A percentile compares a stretch with the other conserved stretches of the same genome.
Evolutionary conservation across 1,140 invertebrate genomes (phyloP).

Genomic region (Neodiprion fabricii): DNA sequence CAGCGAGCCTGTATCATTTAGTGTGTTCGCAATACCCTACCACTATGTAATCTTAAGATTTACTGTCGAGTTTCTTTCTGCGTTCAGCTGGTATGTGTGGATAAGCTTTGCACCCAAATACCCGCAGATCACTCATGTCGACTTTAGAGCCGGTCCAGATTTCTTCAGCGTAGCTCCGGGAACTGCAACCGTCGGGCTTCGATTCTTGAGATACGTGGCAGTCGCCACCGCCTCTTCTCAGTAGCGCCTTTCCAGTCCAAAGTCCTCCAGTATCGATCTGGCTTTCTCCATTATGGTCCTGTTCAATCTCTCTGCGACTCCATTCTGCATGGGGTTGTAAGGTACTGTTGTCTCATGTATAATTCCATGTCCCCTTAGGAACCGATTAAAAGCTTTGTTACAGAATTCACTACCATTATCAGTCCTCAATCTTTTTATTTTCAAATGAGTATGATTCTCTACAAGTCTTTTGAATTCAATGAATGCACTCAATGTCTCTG

Average conservation of each 20-base stretch:
- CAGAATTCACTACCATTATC: slow-evolving; percentile 31
- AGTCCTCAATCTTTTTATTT: slow-evolving; percentile 13
- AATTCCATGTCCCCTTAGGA: slow-evolving; percentile 21
- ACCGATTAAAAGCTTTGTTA: slow-evolving; percentile 27
- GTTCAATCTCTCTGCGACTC: slow-evolving; percentile 35
- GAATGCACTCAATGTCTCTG: background rate
- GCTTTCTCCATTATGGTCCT: background rate
- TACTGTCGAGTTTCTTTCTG: slow-evolving; percentile 15
- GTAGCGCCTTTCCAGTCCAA: background rate
- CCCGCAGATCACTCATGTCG: background rate
- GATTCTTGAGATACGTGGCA: background rate
- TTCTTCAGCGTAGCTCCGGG: background rate
- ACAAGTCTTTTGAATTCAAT: slow-evolving; percentile 23
- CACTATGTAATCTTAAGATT: background rate
- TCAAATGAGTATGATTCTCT: slow-evolving; percentile 25
- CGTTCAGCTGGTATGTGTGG: background rate
- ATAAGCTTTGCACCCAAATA: slow-evolving; percentile 28
- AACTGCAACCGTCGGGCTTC: background rate
- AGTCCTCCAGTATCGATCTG: background rate
- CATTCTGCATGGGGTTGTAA: slow-evolving; percentile 44
- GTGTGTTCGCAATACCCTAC: slow-evolving; percentile 34
- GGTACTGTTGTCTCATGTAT: slow-evolving; percentile 33
- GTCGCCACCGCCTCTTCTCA: background rate
- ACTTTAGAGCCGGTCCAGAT: background rate
- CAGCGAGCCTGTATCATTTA: too few relatives aligned